Evolutionary conservation across 2,888 invertebrate species (phyloP).

Genomic region (Thysanoteuthis rhombus): DNA sequence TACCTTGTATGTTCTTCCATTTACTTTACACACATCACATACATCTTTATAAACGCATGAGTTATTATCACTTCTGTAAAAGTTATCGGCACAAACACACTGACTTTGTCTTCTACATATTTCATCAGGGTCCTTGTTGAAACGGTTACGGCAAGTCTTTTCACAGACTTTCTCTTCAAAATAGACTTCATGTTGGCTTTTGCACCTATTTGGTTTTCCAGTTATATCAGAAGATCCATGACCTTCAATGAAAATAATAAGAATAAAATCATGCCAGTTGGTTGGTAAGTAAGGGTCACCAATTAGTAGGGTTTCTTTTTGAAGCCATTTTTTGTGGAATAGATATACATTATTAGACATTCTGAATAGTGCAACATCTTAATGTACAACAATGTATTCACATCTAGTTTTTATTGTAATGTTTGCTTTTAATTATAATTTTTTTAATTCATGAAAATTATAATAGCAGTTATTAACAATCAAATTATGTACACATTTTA

Average conservation of each 20-base stretch:
- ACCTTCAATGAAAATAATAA: not conserved
- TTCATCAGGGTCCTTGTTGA: conserved; percentile 1
- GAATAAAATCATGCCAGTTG: not conserved
- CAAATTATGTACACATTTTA: no score
- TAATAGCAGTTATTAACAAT: no score
- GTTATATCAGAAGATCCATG: not conserved
- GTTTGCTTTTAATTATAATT: no score
- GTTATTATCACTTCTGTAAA: conserved; percentile 35
- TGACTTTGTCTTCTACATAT: conserved; percentile 35
- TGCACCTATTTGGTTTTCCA: not conserved
- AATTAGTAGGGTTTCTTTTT: no score
- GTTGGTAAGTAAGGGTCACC: not conserved
- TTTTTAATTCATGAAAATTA: no score
- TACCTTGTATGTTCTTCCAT: conserved; percentile 34
- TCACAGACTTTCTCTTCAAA: conserved; percentile 37
- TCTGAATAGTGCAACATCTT: no score
- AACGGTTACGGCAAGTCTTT: conserved; percentile 37
- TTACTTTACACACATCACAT: conserved; percentile 37
- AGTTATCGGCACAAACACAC: conserved; percentile 38
- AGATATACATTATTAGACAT: no score
- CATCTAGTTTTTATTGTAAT: no score
- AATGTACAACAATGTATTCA: no score
- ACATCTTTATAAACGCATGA: conserved; percentile 35
- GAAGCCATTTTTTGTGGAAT: no score
- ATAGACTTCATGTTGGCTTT: conserved; percentile 33